Evolutionary conservation across 2,797 vertebrate genomes (phyloP).

Genomic region (Aphelocoma californica): DNA sequence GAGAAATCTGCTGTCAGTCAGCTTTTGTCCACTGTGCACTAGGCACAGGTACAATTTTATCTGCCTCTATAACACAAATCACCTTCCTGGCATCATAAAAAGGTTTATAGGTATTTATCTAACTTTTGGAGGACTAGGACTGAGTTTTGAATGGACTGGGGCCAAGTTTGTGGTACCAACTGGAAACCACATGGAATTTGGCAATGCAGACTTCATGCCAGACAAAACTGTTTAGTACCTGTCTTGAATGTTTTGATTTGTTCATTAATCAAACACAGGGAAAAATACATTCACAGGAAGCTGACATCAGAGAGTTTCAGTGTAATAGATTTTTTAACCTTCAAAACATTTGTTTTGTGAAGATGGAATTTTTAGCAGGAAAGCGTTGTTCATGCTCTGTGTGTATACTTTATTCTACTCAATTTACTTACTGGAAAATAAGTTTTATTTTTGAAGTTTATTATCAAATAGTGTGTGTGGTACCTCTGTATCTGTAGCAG

Average conservation of each 20-base stretch:
- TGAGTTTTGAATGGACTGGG: not conserved
- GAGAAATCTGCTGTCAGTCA: not conserved
- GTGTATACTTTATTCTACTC: not conserved
- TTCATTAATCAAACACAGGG: not conserved
- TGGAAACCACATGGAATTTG: not conserved
- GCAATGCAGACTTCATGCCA: not conserved
- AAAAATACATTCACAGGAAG: not conserved
- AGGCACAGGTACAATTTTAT: not conserved
- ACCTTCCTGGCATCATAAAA: not conserved
- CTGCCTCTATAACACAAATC: not conserved
- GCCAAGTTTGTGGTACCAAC: not conserved
- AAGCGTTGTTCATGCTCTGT: not conserved
- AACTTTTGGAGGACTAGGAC: not conserved
- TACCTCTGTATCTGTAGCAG: not conserved
- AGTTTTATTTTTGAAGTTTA: not conserved
- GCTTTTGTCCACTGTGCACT: not conserved
- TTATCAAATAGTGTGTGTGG: not conserved
- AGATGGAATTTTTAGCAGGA: not conserved
- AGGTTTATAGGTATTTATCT: not conserved
- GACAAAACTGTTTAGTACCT: not conserved
- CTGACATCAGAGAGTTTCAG: not conserved
- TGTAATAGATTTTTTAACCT: not conserved
- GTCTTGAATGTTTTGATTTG: not conserved
- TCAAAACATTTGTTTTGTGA: not conserved
- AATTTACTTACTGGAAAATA: not conserved